phyloP scores from a whole-genome alignment of 2,888 invertebrate species.

The Lasioglossum oenotherae region DNA sequence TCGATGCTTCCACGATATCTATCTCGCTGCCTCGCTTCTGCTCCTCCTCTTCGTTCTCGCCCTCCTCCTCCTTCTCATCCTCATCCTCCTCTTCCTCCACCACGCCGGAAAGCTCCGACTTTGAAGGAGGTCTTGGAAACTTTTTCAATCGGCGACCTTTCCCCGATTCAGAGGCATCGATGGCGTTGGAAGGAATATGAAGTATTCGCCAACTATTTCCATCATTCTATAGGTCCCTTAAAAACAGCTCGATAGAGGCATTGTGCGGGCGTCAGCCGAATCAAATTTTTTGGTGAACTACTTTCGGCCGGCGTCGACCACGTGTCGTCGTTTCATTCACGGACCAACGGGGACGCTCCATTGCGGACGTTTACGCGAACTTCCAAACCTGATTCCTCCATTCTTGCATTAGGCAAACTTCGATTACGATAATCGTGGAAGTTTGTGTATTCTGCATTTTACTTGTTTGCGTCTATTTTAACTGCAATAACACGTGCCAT shows the following conservation, averaged over 20 bases:
- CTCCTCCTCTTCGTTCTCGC: not conserved
- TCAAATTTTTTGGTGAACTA: constrained; percentile 10
- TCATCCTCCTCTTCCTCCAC: not conserved
- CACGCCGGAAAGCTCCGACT: constrained; percentile 27
- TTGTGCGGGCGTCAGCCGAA: constrained; percentile 8
- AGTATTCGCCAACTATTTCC: constrained; percentile 61
- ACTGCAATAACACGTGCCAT: not conserved
- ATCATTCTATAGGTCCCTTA: constrained; percentile 38
- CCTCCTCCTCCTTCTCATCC: not conserved
- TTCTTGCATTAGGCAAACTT: not conserved
- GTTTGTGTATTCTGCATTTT: not conserved
- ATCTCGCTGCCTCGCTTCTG: constrained; percentile 34
- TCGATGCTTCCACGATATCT: constrained; percentile 73
- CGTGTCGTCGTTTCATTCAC: not conserved
- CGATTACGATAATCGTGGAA: not conserved
- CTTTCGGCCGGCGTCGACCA: not conserved
- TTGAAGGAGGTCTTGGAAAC: constrained; percentile 70
- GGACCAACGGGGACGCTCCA: not conserved
- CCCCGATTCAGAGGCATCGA: constrained; percentile 45
- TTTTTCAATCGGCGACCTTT: constrained; percentile 78
- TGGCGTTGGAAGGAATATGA: constrained; percentile 59
- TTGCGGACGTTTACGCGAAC: not conserved
- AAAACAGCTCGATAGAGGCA: constrained; percentile 21
- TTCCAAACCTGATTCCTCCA: not conserved
- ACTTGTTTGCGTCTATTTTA: not conserved